Evolutionary conservation across 2,113 vertebrate species (phyloP).

Genomic region (Morone saxatilis): DNA sequence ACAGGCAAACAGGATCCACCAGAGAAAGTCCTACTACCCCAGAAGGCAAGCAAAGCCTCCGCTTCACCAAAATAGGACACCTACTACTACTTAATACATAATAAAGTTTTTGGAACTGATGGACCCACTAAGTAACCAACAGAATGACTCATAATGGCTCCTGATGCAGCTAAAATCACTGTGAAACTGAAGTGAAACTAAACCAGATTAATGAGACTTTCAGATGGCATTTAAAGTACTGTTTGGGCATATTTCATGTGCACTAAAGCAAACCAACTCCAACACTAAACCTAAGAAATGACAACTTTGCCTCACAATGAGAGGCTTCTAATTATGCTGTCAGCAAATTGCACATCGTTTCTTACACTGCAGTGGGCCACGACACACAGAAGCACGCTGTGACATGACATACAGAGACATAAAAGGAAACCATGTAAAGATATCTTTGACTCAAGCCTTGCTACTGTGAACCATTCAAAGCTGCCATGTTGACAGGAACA

Average conservation of each 20-base stretch:
- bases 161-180: constrained; percentile 3
- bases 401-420: constrained; percentile 32
- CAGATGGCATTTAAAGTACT: not conserved
- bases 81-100: not conserved
- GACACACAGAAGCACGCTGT: not conserved
- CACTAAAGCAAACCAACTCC: not conserved
- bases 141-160: constrained; percentile 8
- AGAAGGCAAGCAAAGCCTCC: not conserved
- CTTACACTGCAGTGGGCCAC: not conserved
- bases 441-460: not conserved
- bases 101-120: constrained; percentile 1
- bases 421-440: constrained; percentile 26
- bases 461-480: constrained; percentile 17
- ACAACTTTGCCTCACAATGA: not conserved
- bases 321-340: constrained; percentile 16
- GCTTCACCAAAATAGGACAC: not conserved
- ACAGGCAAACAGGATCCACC: constrained; percentile 8
- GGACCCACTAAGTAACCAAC: not conserved
- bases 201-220: constrained; percentile 28
- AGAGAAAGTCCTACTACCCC: not conserved
- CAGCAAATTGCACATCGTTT: constrained; percentile 17
- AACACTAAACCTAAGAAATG: constrained; percentile 13
- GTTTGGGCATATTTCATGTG: not conserved
- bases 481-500: constrained; percentile 5
- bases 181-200: constrained; percentile 20